Evolutionary conservation across 2,797 vertebrate genomes (phyloP), one percentile per base, ranked within the genome.

Genomic region (Rhynchotus rufescens): DNA sequence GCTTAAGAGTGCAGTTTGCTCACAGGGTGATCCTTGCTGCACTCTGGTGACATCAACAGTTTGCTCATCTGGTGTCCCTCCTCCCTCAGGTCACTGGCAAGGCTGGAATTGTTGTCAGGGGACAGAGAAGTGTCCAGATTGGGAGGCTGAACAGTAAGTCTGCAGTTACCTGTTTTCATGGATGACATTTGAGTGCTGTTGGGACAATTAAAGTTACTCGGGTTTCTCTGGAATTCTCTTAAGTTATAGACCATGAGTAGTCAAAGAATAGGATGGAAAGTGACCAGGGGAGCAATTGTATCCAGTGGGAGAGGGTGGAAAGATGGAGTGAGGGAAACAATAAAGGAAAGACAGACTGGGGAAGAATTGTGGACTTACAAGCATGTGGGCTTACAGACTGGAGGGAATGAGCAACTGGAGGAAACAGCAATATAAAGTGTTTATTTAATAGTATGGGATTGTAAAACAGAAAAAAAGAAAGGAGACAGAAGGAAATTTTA

Each of bases 141-240:
- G 95, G 95, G 74, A 96, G 94, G 74, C 79, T 96, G 90, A 95
- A 92, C 82, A 95, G 96, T 96, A 95, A 96, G 96, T 96, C 4
- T 67, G 0, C 1, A 6, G 38, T 65, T 57, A 51, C 30, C 47
- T 54, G 60, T 16, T 51, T 19, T 25, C 19, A 6, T 19, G 66
- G 30, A 7, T 7, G 5, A 49, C 32, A 8, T 16, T 44, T 73
- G 49, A 2, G 5, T 4, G 4, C 20, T 3, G 2, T 15, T 38
- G 26, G 15, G 22, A 8, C 17, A 36, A n/a, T 14, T 45, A 57
- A 66, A 52, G 12, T 9, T 88, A 5, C 25, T 0, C 0, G 47
- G 56, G 22, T 56, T 77, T 80, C 23, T 80, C 49, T 45, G 28
- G 42, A 52, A 25, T 67, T 72, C 15, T 12, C 51, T 45, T 17